phyloP scores from a whole-genome alignment of 2,797 vertebrate genomes.

The Onychomys leucogaster region DNA sequence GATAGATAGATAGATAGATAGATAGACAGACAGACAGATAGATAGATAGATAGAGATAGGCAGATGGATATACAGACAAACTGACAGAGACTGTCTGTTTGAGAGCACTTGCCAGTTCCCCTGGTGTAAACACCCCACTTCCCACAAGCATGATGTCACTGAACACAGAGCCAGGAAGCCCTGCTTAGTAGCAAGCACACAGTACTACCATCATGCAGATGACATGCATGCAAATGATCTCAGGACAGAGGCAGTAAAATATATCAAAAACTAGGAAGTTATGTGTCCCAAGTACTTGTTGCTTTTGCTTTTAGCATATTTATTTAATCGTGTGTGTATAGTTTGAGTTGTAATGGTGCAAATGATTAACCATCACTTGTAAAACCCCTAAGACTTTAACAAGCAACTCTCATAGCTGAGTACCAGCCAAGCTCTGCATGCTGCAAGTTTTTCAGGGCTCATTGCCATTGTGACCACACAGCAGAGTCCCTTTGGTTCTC shows the following conservation, averaged over 20 bases:
- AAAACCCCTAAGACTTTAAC: neutral
- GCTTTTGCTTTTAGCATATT: neutral
- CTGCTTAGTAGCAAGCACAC: fast-evolving
- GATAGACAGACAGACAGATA: no score
- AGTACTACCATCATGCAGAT: neutral
- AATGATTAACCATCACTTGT: neutral
- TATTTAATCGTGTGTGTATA: neutral
- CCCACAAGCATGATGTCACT: fast-evolving
- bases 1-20: neutral
- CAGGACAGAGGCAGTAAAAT: neutral
- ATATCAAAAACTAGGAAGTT: neutral
- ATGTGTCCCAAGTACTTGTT: neutral
- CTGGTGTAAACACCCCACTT: neutral
- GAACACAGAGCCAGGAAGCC: neutral
- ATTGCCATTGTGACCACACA: neutral
- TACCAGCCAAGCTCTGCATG: neutral
- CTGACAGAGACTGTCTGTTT: neutral
- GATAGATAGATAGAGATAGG: no score
- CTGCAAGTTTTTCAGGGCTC: neutral
- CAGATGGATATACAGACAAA: neutral
- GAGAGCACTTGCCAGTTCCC: neutral
- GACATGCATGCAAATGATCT: neutral
- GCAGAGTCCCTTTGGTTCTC: neutral
- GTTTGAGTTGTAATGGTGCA: neutral
- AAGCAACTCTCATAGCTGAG: fast-evolving